These are phyloP conservation scores for Lepisosteus osseus DNA, from an alignment of 2,113 vertebrate species.

Conservation along the genomic window DNA sequence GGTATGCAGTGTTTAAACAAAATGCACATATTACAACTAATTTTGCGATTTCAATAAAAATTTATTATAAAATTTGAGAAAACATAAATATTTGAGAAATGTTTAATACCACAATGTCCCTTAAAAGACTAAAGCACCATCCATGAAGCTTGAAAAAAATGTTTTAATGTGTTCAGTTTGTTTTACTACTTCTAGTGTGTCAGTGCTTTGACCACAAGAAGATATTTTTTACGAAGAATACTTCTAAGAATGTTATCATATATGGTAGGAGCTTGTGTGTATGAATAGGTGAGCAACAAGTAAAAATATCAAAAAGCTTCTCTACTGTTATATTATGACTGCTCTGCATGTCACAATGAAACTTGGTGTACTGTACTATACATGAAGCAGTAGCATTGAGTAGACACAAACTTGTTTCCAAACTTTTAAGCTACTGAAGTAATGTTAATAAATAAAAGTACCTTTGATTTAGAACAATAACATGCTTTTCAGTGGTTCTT, in stretches of 20 bases:
- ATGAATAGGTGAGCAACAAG: background rate
- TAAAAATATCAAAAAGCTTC: background rate
- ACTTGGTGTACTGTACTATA: too few species aligned
- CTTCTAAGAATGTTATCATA: background rate
- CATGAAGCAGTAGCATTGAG: too few species aligned
- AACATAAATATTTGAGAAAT: slow-evolving; percentile 53
- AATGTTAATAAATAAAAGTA: slow-evolving; percentile 9
- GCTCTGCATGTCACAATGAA: too few species aligned
- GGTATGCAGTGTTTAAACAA: background rate
- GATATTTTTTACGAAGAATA: background rate
- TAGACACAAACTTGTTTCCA: too few species aligned
- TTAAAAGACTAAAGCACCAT: slow-evolving; percentile 20
- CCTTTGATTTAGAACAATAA: background rate
- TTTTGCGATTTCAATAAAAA: slow-evolving; percentile 27
- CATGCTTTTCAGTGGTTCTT: slow-evolving; percentile 1
- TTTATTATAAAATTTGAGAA: slow-evolving; percentile 53
- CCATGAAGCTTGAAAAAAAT: background rate
- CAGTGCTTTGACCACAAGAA: background rate
- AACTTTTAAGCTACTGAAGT: background rate
- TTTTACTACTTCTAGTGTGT: background rate
- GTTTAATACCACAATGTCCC: slow-evolving; percentile 7
- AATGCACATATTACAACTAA: background rate
- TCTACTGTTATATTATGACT: background rate
- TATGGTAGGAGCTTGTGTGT: background rate
- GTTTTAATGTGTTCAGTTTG: background rate